These are phyloP conservation scores for Champsocephalus esox DNA, from an alignment of 2,797 vertebrate genomes.

Conservation along the genomic window DNA sequence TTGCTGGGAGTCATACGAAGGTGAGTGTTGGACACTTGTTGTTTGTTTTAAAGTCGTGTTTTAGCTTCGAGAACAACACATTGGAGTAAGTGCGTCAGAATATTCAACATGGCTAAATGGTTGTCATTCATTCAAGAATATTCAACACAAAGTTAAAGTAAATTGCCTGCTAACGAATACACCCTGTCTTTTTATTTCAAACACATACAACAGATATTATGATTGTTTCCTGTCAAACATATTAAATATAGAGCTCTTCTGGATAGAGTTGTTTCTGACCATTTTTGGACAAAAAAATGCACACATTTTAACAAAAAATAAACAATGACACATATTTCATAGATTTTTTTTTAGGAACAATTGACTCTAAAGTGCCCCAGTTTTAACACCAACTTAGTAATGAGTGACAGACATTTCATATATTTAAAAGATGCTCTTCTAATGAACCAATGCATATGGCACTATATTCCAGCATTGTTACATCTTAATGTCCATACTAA, in stretches of 20 bases:
- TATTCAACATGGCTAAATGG: background rate
- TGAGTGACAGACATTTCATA: no score
- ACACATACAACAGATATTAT: background rate
- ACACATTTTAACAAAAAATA: background rate
- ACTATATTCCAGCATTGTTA: background rate
- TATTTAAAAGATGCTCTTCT: background rate
- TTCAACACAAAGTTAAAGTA: background rate
- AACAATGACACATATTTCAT: background rate
- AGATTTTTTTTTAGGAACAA: no score
- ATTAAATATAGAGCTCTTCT: background rate
- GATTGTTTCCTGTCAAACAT: background rate
- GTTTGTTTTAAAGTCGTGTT: background rate
- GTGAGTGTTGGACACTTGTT: constrained; percentile 56
- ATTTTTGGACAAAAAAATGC: no score
- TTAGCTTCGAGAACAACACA: background rate
- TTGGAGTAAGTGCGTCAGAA: background rate
- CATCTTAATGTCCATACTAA: background rate
- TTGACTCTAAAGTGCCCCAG: background rate
- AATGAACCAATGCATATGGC: background rate
- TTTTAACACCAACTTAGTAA: background rate
- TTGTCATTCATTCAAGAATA: background rate
- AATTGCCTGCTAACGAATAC: no score
- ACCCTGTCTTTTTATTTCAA: background rate
- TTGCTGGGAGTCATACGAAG: constrained; percentile 77
- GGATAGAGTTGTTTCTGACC: no score